phyloP scores from a whole-genome alignment of 2,888 invertebrate genomes.

The Tridacna crocea region DNA sequence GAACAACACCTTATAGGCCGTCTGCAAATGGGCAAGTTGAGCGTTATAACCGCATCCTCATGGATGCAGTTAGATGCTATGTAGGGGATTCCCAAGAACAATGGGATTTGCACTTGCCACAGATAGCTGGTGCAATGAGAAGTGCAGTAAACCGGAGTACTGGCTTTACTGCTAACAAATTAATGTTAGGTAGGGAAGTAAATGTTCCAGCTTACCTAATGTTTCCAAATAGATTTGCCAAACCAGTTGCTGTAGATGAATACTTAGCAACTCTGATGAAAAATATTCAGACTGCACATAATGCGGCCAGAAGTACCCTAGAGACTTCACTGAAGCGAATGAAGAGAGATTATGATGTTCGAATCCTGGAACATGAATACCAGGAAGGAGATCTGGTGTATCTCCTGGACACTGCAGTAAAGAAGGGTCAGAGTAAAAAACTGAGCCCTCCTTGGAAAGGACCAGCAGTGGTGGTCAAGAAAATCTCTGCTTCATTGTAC shows the following conservation, averaged over 20 bases:
- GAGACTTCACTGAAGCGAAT: constrained; percentile 27
- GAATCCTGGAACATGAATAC: constrained; percentile 16
- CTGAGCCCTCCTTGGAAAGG: constrained; percentile 57
- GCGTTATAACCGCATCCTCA: constrained; percentile 20
- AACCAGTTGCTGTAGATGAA: background rate
- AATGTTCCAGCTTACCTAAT: constrained; percentile 24
- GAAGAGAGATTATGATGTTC: constrained; percentile 43
- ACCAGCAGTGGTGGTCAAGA: constrained; percentile 38
- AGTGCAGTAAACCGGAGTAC: constrained; percentile 27
- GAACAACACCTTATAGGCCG: constrained; percentile 35
- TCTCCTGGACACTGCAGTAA: constrained; percentile 1
- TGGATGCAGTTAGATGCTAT: constrained; percentile 36
- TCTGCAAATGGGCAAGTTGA: constrained; percentile 27
- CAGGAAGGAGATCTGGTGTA: constrained; percentile 45
- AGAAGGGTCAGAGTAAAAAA: constrained; percentile 13
- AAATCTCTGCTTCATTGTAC: constrained; percentile 38
- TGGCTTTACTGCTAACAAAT: constrained; percentile 32
- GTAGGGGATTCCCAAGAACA: constrained; percentile 23
- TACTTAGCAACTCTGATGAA: constrained; percentile 10
- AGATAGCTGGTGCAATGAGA: constrained; percentile 30
- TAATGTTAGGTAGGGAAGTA: no score
- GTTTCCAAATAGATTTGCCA: constrained; percentile 10
- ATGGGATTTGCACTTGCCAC: constrained; percentile 22
- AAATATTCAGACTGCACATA: constrained; percentile 12
- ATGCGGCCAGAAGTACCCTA: no score